These are phyloP conservation scores for Aegotheles bennettii DNA, from an alignment of 2,113 vertebrate genomes.

Conservation along the genomic window DNA sequence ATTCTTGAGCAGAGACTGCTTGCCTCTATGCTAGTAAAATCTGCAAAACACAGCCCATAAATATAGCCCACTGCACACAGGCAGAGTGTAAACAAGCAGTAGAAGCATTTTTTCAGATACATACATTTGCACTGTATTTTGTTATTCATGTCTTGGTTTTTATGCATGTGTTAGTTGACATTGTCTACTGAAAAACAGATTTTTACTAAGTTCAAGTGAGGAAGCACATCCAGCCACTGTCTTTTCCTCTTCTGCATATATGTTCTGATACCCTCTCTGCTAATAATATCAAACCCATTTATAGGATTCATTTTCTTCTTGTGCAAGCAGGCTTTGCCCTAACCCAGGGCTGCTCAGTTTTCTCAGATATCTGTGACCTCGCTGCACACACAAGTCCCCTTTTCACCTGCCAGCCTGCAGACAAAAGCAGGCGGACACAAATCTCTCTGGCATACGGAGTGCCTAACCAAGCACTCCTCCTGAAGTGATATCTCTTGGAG, in stretches of 20 bases:
- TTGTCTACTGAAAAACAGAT: not conserved
- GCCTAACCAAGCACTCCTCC: not conserved
- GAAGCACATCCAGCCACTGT: not conserved
- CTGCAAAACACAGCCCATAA: not conserved
- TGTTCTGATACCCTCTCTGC: not conserved
- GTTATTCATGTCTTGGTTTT: not conserved
- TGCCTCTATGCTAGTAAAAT: not conserved
- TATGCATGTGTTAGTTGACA: not conserved
- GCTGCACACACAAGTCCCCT: not conserved
- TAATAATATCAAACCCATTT: not conserved
- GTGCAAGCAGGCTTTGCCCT: not conserved
- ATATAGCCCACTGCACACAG: fast-evolving
- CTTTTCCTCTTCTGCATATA: not conserved
- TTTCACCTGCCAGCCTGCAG: not conserved
- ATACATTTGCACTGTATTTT: not conserved
- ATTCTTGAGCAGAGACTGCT: not conserved
- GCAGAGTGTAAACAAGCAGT: not conserved
- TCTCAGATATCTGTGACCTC: not conserved
- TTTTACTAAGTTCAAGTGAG: not conserved
- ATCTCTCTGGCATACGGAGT: not conserved
- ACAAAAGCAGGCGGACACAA: not conserved
- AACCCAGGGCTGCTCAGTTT: not conserved
- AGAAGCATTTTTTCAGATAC: not conserved
- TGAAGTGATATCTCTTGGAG: not conserved
- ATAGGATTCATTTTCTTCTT: not conserved